Evolutionary conservation across 2,113 vertebrate genomes (phyloP), one percentile per base, ranked within the genome.

Genomic region (Acrocephalus kingi): DNA sequence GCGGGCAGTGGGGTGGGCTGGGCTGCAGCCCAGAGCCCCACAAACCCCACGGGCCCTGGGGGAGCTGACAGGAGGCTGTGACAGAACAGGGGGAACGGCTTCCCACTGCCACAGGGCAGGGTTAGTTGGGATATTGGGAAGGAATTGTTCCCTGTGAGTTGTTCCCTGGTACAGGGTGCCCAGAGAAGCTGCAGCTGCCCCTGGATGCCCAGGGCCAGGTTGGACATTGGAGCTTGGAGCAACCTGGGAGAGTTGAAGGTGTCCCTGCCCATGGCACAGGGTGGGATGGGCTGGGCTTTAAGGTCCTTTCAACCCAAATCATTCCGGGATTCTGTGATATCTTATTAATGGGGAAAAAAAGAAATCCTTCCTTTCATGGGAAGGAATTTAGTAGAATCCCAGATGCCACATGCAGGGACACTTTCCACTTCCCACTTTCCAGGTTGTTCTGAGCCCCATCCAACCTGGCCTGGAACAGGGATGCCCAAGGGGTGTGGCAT

Each of bases 201-300:
- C 86, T 43, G 43, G 43, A 9, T 66, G 51, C 1, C 19, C 59
- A 58, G 45, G 8, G 37, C 31, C 52, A 45, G 52, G 27, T 0
- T 59, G 43, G 63, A 27, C 0, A 0, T 11, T 39, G 37, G 33
- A 46, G 17, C 27, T 52, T 37, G 84, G 85, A 80, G 58, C 45
- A 27, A 0, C 24, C 49, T 41, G 66, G 75, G 49, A 8, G 0
- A 7, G 30, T 41, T 66, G 30, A 6, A 72, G 6, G 5, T 45
- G 45, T 68, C n/a, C 48, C 55, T 62, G 55, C 19, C n/a, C 27
- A 41, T 30, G 51, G 19, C 2, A 37, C 31, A 8, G 19, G 28
- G 1, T n/a, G 48, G 56, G 6, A 46, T 2, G 2, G 6, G 12
- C 33, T 2, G 5, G 18, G 12, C 7, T 46, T 7, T 55, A 35